Percentiles rank a stretch among this genome's conserved stretches.
Evolutionary conservation across 2,797 vertebrate species (phyloP).

Genomic region (Melanotaenia pygmaea): DNA sequence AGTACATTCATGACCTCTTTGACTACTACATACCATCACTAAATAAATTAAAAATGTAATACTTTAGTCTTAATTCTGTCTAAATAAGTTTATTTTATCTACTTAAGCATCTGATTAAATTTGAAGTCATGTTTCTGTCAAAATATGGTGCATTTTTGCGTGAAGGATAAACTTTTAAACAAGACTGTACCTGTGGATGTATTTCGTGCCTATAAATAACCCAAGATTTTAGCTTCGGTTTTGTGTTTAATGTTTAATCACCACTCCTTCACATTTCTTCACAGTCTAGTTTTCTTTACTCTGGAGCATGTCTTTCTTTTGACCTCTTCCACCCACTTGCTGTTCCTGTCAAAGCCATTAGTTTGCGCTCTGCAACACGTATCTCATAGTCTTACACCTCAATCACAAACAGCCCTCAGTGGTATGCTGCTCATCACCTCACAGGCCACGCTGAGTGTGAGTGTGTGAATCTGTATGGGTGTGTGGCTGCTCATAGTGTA

Average conservation of each 20-base stretch:
- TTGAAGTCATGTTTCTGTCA: not conserved
- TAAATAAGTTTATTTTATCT: not conserved
- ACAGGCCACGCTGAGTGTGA: slow-evolving; percentile 4
- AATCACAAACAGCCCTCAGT: slow-evolving; percentile 32
- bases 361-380: slow-evolving; percentile 37
- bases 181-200: not conserved
- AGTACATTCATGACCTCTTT: too few relatives aligned
- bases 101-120: not conserved
- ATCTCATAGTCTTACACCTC: slow-evolving; percentile 33
- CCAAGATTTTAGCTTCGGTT: slow-evolving; percentile 11
- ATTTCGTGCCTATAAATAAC: slow-evolving; percentile 17
- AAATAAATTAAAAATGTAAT: too few relatives aligned
- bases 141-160: not conserved
- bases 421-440: slow-evolving; percentile 39
- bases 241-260: slow-evolving; percentile 27
- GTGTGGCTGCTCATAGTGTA: slow-evolving; percentile 3
- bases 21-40: too few relatives aligned
- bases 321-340: slow-evolving; percentile 36
- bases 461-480: not conserved
- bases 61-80: not conserved
- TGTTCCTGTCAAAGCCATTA: slow-evolving; percentile 35
- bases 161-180: not conserved
- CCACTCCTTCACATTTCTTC: slow-evolving; percentile 15
- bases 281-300: slow-evolving; percentile 23
- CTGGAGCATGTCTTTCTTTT: slow-evolving; percentile 33